Base-by-base conservation (phyloP, 2,113 vertebrate species). In the Spea multiplicata region DNA sequence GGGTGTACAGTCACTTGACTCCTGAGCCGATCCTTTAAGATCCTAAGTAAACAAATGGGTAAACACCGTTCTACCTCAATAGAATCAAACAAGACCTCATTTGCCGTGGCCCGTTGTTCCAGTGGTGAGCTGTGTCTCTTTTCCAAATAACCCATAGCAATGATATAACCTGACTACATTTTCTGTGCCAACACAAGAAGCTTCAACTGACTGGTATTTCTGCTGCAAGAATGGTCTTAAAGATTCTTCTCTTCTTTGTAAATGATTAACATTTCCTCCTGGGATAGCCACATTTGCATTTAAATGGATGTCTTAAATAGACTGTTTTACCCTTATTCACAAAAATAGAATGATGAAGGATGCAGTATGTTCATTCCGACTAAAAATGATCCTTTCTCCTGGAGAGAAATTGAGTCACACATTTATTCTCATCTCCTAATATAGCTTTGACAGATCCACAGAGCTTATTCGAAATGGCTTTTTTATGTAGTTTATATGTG, bases 301-400 rank as follows among this genome's bases (percentile, higher is more conserved):
- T 93, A 91, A 93, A 93, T 93, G 84, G 91, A 81, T 92, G 88
- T 91, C 90, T 93, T 91, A 92, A 93, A 89, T 87, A 92, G 90
- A 82, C 89, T 86, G 84, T 91, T 93, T 91, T 89, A 89, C 86
- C 88, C 87, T 88, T 91, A 83, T 89, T 90, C 86, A 69, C 86
- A 84, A 89, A 86, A 90, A 88, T 90, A 89, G 87, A 85, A 88
- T 86, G 90, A 91, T 91, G 85, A 92, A 93, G 90, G 90, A 91
- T 86, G 88, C 88, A 84, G 85, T 86, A 83, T 88, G 92, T 91
- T 92, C 89, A 83, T 90, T 90, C 89, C 86, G 89, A 90, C 87
- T 86, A 87, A 93, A 92, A 92, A 87, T 86, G 85, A 90, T 92
- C 88, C 71, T 74, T 80, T 91, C 86, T 89, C 82, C 87, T 88